Base-by-base conservation (phyloP, 2,888 invertebrate species). In the Drosophila rellima region DNA sequence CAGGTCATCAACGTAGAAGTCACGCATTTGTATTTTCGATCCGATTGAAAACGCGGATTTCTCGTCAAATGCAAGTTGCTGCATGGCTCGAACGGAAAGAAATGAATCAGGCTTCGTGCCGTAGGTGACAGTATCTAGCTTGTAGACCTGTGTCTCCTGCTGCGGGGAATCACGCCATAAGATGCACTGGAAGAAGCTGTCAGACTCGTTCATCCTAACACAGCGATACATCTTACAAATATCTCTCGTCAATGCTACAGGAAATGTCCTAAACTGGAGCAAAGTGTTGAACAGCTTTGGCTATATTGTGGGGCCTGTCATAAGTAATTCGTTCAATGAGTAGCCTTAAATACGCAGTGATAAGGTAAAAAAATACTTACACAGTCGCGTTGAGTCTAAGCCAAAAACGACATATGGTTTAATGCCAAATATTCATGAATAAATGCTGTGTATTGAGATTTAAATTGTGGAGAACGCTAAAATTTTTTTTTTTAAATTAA, bases 201-300 rank as follows among this genome's bases (percentile, higher is more conserved):
- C 56, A 7, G 37, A 13, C 2, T 57, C 47, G 2, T 33, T 3
- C 6, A 47, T 23, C 3, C 56, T 2, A 4, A 40, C 18, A 29
- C 48, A 48, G 3, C 39, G n/a, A 13, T 48, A 57, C 57, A 57
- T 57, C n/a, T 57, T 48, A 20, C 57, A 57, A 11, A 48, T 48
- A 8, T 39, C 39, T 2, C 48, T 39, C 11, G 17, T 18, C 10
- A 47, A 23, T 10, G 23, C 37, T n/a, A 26, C 23, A n/a, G 8
- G 10, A 23, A 15, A 51, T 8, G 33, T 18, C 1, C 47, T 37
- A 57, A 39, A 13, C 2, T 5, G 18, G 3, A 40, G 11, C 1
- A 18, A 5, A 1, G 40, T 40, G 13, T 5, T 18, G 5, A 40
- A 40, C 5, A 40, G 1, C 5, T 18, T 40, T 0, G 40, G 40